phyloP scores from a whole-genome alignment of 2,113 vertebrate species.

The Pelvicachromis taeniatus region DNA sequence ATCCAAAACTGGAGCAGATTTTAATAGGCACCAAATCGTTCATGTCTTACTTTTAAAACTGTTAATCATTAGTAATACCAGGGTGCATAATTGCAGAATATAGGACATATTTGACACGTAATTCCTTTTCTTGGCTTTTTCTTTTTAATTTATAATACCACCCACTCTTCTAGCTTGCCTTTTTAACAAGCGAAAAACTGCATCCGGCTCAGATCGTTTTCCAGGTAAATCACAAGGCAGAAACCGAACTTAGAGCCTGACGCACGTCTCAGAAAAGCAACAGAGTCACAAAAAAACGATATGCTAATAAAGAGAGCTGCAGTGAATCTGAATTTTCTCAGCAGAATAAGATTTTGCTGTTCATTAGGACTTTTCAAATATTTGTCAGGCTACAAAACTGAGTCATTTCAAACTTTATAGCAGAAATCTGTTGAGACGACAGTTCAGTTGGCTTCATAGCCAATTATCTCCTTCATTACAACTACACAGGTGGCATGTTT shows the following conservation, averaged over 20 bases:
- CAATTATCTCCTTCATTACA: not conserved
- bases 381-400: not conserved
- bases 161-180: not conserved
- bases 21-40: not conserved
- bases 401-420: not conserved
- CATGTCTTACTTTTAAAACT: not conserved
- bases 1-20: not conserved
- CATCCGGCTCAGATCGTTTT: not conserved
- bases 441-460: not conserved
- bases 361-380: not conserved
- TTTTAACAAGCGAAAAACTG: not conserved
- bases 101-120: not conserved
- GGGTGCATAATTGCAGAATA: not conserved
- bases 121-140: not conserved
- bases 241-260: not conserved
- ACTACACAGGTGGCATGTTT: not conserved
- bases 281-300: not conserved
- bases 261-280: not conserved
- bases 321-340: not conserved
- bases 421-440: not conserved
- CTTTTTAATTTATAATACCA: not conserved
- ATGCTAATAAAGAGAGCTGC: not conserved
- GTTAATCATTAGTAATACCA: not conserved
- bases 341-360: not conserved
- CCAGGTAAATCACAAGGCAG: not conserved